phyloP scores from a whole-genome alignment of 2,797 vertebrate species.

The Phrynocephalus guinanensis region DNA sequence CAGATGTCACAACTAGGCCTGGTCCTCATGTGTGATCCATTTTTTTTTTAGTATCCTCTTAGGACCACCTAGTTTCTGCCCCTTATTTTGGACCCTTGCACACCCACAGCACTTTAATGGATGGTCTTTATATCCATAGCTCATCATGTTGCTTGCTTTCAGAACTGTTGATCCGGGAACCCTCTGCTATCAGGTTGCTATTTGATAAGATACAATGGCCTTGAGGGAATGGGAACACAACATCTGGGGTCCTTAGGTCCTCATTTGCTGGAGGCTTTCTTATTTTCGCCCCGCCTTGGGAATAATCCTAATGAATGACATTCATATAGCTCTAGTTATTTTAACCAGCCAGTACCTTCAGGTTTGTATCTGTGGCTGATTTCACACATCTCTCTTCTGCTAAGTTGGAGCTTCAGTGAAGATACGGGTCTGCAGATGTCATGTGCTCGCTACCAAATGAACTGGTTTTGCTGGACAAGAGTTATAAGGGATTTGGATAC shows the following conservation, averaged over 20 bases:
- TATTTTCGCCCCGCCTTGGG: neutral
- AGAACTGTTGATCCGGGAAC: neutral
- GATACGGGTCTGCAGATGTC: neutral
- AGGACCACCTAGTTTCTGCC: neutral
- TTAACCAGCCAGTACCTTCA: neutral
- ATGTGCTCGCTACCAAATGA: neutral
- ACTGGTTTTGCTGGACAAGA: neutral
- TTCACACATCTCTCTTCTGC: neutral
- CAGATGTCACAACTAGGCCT: neutral
- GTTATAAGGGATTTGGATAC: neutral
- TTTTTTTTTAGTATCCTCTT: neutral
- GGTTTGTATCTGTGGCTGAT: neutral
- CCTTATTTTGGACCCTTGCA: conserved; percentile 22
- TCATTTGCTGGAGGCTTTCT: neutral
- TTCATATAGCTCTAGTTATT: neutral
- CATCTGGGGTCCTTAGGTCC: neutral
- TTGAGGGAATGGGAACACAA: neutral
- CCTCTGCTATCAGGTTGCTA: neutral
- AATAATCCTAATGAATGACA: neutral
- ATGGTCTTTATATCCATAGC: neutral
- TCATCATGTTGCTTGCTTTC: conserved; percentile 10
- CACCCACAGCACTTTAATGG: conserved; percentile 19
- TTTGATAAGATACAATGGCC: neutral
- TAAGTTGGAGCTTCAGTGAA: neutral
- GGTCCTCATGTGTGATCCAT: neutral